These are phyloP conservation scores for Xestia c-nigrum DNA, from an alignment of 2,888 invertebrate genomes.

Conservation along the genomic window DNA sequence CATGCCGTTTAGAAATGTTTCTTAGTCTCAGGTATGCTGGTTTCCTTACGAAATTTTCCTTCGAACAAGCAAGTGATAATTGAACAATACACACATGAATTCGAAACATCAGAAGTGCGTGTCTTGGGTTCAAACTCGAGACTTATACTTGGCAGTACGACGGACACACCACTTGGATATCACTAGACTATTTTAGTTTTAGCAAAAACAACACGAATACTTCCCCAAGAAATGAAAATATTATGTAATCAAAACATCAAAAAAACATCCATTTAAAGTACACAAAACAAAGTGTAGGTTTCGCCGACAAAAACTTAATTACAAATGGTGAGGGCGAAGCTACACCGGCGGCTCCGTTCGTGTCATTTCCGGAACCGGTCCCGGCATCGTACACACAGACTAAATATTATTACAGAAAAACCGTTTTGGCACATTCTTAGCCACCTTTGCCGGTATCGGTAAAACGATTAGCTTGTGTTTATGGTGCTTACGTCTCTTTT, in stretches of 20 bases:
- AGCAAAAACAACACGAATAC: background rate
- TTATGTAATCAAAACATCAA: slow-evolving; percentile 4
- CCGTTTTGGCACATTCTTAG: slow-evolving; percentile 54
- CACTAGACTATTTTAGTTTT: background rate
- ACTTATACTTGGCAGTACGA: too few species aligned
- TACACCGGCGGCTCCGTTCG: slow-evolving; percentile 46
- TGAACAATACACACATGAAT: too few species aligned
- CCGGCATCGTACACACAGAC: slow-evolving; percentile 45
- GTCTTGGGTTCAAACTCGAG: too few species aligned
- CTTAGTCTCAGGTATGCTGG: too few species aligned
- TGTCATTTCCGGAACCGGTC: slow-evolving; percentile 59
- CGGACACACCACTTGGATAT: too few species aligned
- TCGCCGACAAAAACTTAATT: slow-evolving; percentile 64
- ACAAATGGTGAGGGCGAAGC: slow-evolving; percentile 55
- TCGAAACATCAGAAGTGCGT: too few species aligned
- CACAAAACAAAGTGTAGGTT: slow-evolving; percentile 50
- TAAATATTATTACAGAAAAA: slow-evolving; percentile 61
- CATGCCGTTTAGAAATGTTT: too few species aligned
- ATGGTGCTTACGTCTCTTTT: slow-evolving; percentile 42
- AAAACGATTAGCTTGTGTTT: slow-evolving; percentile 58
- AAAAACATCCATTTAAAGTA: slow-evolving; percentile 27
- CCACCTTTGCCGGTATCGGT: slow-evolving; percentile 49
- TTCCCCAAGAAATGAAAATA: background rate
- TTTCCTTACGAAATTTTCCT: too few species aligned
- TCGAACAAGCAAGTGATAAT: too few species aligned